Conservation (phyloP, 2,888 invertebrate genomes). For the Drosophila limbata region DNA sequence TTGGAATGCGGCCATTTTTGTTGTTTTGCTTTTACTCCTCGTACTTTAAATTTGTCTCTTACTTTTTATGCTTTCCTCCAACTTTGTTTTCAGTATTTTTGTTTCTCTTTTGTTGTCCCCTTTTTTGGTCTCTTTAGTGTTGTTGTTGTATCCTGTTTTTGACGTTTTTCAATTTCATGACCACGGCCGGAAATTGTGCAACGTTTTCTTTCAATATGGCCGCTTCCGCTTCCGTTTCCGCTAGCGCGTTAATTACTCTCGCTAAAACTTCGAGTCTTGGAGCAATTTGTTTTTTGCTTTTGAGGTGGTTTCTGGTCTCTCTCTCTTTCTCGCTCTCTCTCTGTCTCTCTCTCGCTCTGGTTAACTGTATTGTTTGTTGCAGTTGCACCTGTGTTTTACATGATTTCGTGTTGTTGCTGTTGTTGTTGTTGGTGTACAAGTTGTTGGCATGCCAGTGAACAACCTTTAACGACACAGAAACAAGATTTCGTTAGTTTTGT, state of each 20-base stretch:
- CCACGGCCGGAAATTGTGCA: constrained; percentile 59
- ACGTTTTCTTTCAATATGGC: constrained; percentile 46
- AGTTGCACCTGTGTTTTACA: constrained; percentile 47
- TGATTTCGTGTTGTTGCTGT: constrained; percentile 61
- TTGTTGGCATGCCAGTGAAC: constrained; percentile 85
- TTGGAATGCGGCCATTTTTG: constrained; percentile 86
- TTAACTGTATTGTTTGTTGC: constrained; percentile 37
- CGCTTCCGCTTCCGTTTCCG: constrained; percentile 51
- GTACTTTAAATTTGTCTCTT: neutral
- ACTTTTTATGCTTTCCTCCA: constrained; percentile 1
- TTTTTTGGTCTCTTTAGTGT: constrained; percentile 20
- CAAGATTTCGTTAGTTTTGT: constrained; percentile 85
- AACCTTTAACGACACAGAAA: constrained; percentile 88
- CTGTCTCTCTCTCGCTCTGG: constrained; percentile 19
- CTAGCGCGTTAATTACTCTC: constrained; percentile 22
- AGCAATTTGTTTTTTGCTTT: constrained; percentile 22
- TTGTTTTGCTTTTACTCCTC: neutral
- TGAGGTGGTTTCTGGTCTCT: constrained; percentile 42
- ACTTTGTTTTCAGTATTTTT: neutral
- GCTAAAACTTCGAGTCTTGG: constrained; percentile 18
- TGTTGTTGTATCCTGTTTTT: constrained; percentile 28
- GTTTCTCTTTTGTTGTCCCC: neutral
- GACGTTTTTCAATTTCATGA: constrained; percentile 51
- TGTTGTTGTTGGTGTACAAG: constrained; percentile 64
- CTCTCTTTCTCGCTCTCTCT: neutral